phyloP scores from a whole-genome alignment of 2,113 vertebrate species.

The Ctenomys sociabilis region DNA sequence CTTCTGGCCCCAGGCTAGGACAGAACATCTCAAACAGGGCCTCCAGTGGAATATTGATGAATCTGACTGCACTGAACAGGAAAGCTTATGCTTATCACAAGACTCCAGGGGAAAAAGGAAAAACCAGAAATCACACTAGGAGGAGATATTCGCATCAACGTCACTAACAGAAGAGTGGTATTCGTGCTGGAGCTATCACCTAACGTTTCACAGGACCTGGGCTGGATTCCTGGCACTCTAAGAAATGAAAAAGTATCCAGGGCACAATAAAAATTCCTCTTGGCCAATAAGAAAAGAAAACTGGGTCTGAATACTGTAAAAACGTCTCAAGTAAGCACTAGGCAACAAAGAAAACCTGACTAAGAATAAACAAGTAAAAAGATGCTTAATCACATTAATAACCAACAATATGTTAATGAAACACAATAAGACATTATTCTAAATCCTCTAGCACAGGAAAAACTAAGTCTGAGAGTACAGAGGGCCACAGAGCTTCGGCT shows the following conservation, averaged over 20 bases:
- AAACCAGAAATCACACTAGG: too few species aligned
- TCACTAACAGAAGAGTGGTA: background rate
- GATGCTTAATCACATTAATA: background rate
- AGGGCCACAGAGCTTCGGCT: rapidly evolving
- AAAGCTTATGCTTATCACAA: background rate
- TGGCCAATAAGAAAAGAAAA: background rate
- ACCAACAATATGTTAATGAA: too few species aligned
- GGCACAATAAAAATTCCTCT: background rate
- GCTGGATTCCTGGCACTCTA: background rate
- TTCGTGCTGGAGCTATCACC: too few species aligned
- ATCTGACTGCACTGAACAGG: background rate
- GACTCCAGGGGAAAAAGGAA: background rate
- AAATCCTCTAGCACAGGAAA: background rate
- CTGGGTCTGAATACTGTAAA: too few species aligned
- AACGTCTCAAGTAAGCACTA: background rate
- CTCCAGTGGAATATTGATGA: background rate
- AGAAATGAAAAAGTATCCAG: too few species aligned
- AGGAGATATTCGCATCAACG: rapidly evolving
- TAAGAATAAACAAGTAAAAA: background rate
- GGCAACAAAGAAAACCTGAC: background rate
- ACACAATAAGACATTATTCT: too few species aligned
- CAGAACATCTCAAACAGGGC: background rate
- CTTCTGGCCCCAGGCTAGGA: background rate
- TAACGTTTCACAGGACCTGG: background rate
- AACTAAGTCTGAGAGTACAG: rapidly evolving